Evolutionary conservation across 1,140 invertebrate species (phyloP).

Genomic region (Heliconius nattereri): DNA sequence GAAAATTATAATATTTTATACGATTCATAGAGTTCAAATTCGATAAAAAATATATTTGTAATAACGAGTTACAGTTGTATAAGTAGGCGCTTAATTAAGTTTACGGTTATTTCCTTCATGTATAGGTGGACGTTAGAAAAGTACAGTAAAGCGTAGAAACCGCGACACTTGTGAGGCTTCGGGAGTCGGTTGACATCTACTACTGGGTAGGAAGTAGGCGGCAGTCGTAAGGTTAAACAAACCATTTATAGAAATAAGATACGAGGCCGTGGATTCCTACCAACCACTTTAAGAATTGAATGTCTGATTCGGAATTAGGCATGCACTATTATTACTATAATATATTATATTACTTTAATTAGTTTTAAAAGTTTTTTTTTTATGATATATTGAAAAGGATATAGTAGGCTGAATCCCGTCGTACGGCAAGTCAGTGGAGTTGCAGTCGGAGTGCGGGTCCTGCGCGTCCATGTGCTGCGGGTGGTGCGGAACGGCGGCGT

Average conservation of each 20-base stretch:
- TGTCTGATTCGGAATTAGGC: background rate
- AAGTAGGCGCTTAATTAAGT: slow-evolving; percentile 45
- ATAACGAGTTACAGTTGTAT: slow-evolving; percentile 33
- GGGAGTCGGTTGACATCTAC: slow-evolving; percentile 72
- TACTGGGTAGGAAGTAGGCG: slow-evolving; percentile 74
- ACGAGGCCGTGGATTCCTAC: slow-evolving; percentile 55
- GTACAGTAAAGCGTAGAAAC: slow-evolving; percentile 72
- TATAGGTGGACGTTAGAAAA: slow-evolving; percentile 47
- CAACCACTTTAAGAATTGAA: slow-evolving; percentile 44
- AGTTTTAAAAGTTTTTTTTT: slow-evolving; percentile 4
- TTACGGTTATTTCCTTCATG: slow-evolving; percentile 54
- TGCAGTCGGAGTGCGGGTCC: slow-evolving; percentile 92
- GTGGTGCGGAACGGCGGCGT: slow-evolving; percentile 75
- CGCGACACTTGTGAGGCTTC: slow-evolving; percentile 74
- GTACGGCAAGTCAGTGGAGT: slow-evolving; percentile 92
- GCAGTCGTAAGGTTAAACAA: slow-evolving; percentile 78
- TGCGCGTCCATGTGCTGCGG: slow-evolving; percentile 88
- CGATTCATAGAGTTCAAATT: slow-evolving; percentile 21
- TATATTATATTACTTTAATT: background rate
- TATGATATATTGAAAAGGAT: slow-evolving; percentile 88
- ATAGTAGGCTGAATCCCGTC: slow-evolving; percentile 96
- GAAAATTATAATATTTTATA: slow-evolving; percentile 12
- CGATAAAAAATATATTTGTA: background rate
- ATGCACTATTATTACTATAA: background rate
- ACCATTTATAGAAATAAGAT: slow-evolving; percentile 76